Evolutionary conservation across 92 coral and sea anemone genomes (phyloP).

Genomic region (Zoanthus sansibaricus): DNA sequence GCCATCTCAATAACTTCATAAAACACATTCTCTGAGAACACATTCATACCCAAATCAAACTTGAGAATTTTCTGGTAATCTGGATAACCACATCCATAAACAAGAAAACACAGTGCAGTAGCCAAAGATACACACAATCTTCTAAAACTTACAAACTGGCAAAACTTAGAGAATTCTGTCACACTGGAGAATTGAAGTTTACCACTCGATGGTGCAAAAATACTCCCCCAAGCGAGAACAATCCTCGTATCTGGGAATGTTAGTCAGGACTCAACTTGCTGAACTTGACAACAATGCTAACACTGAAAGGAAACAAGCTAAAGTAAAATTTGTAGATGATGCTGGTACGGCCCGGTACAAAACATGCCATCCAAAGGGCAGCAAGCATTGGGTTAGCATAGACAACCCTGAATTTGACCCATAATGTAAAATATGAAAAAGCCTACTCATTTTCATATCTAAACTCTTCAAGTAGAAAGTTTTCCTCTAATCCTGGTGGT

Average conservation of each 20-base stretch:
- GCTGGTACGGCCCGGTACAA: constrained; percentile 33
- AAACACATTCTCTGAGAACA: constrained; percentile 26
- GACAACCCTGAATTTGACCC: background rate
- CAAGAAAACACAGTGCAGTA: background rate
- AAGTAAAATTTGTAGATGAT: constrained; percentile 19
- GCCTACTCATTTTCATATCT: constrained; percentile 32
- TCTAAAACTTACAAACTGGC: background rate
- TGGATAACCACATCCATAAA: constrained; percentile 4
- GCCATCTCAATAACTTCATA: constrained; percentile 28
- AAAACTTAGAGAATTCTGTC: constrained; percentile 65
- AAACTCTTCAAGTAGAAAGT: constrained; percentile 49
- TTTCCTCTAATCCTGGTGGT: constrained; percentile 49
- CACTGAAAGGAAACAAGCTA: constrained; percentile 54
- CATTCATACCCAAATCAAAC: constrained; percentile 44
- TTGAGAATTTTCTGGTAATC: constrained; percentile 43
- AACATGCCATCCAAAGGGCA: constrained; percentile 58
- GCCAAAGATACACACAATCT: background rate
- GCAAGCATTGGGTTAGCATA: constrained; percentile 58
- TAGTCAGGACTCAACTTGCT: constrained; percentile 66
- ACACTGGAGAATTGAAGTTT: constrained; percentile 69
- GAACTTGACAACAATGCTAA: constrained; percentile 68
- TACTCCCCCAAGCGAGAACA: constrained; percentile 67
- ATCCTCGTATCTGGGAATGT: constrained; percentile 56
- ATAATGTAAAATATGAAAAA: background rate
- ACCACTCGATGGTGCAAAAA: constrained; percentile 70